Evolutionary conservation across 2,888 invertebrate species (phyloP), one percentile per base, ranked within the genome.

Genomic region (Boloria euphrosyne): DNA sequence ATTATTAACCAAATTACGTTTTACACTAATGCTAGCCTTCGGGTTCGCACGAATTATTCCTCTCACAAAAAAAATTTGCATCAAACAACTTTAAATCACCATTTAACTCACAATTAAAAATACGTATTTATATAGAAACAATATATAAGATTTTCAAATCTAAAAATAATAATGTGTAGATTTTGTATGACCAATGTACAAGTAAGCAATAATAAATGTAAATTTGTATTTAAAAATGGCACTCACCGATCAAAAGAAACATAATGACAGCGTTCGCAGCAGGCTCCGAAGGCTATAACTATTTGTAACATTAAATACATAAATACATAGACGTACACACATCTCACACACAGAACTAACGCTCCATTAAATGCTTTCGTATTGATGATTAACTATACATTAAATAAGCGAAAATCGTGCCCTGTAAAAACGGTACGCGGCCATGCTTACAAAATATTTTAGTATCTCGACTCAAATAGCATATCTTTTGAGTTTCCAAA

Each of bases 161-260:
- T 22, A 22, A 22, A 22, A 31, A 3, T 10, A 38, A 10, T 38
- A 2, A 38, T 10, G 10, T 38, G 10, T 38, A 10, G 3, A 2
- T 1, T 0, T 38, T 38, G 10, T 38, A 38, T 38, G 31, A 38
- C 31, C 31, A 38, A 38, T 38, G 10, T 38, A 38, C 31, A 38
- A 7, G 7, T 10, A n/a, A n/a, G n/a, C n/a, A n/a, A n/a, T 38
- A 38, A 38, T 38, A 38, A 38, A 38, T 38, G 31, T 38, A 38
- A 2, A 7, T 38, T 38, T 38, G 14, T 16, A 13, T 43, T 5
- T 54, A 54, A 16, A 70, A 59, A 59, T 54, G 58, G 68, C 69
- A 89, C 90, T 90, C 74, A 89, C 90, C 90, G 78, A 83, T 80
- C 80, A 82, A 85, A 77, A 85, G 80, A 84, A 85, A 84, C 78